These are phyloP conservation scores for Zapornia atra DNA, from an alignment of 2,113 vertebrate species.

Conservation along the genomic window DNA sequence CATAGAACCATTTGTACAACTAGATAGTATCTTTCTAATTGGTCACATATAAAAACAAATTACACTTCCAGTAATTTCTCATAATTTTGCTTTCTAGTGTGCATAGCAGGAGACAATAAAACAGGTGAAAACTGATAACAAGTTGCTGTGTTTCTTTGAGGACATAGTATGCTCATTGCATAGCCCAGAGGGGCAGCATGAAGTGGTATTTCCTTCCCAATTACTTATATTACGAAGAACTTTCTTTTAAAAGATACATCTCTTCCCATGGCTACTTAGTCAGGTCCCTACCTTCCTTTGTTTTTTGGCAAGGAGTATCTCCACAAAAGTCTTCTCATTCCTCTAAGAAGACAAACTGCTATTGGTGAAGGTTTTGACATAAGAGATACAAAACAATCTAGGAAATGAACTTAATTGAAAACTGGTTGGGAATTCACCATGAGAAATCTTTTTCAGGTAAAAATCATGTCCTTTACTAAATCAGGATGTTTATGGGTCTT, in stretches of 20 bases:
- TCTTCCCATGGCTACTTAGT: background rate
- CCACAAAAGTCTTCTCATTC: background rate
- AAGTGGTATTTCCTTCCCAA: background rate
- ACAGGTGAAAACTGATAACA: background rate
- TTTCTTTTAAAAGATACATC: background rate
- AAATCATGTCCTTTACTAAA: background rate
- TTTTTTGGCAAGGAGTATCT: background rate
- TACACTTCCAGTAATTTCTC: background rate
- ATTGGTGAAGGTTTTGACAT: background rate
- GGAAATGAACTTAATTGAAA: background rate
- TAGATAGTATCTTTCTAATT: background rate
- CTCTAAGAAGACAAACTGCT: background rate
- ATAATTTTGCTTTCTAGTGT: background rate
- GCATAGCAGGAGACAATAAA: background rate
- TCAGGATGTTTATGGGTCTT: background rate
- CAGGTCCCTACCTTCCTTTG: background rate
- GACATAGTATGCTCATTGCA: background rate
- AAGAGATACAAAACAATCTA: background rate
- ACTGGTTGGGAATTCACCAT: background rate
- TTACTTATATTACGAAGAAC: rapidly evolving
- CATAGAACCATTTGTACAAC: background rate
- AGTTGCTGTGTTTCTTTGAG: background rate
- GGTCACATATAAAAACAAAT: background rate
- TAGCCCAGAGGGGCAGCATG: background rate
- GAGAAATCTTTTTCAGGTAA: background rate